phyloP scores from a whole-genome alignment of 2,113 vertebrate genomes.

The Hemibagrus wyckioides region DNA sequence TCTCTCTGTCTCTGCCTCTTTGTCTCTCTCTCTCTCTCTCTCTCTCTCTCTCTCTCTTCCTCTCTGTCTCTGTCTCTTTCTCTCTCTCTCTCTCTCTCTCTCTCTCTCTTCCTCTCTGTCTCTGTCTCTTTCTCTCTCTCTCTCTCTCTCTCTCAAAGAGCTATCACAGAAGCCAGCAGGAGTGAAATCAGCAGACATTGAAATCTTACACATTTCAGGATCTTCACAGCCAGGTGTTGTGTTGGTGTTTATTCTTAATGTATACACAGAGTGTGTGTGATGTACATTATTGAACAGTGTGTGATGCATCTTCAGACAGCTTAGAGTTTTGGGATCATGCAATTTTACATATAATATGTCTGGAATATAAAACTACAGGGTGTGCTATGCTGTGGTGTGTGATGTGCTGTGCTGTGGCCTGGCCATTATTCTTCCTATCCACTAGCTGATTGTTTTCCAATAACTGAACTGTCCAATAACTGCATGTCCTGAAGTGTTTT shows the following conservation, averaged over 20 bases:
- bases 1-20: no score
- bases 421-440: neutral
- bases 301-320: neutral
- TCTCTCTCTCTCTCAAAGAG: neutral
- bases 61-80: neutral
- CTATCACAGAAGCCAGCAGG: neutral
- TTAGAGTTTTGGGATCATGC: no score
- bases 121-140: neutral
- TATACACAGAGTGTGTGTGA: neutral
- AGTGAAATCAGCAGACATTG: slow-evolving; percentile 18
- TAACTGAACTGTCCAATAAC: neutral
- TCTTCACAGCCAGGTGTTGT: neutral
- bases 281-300: neutral
- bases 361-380: no score
- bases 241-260: neutral
- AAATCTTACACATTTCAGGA: neutral
- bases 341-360: no score
- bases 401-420: no score
- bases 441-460: neutral
- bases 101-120: neutral
- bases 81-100: no score
- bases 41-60: no score
- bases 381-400: no score
- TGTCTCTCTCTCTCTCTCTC: no score
- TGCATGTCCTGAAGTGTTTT: neutral